Base-by-base conservation (phyloP, 2,797 vertebrate genomes). In the Mareca penelope region DNA sequence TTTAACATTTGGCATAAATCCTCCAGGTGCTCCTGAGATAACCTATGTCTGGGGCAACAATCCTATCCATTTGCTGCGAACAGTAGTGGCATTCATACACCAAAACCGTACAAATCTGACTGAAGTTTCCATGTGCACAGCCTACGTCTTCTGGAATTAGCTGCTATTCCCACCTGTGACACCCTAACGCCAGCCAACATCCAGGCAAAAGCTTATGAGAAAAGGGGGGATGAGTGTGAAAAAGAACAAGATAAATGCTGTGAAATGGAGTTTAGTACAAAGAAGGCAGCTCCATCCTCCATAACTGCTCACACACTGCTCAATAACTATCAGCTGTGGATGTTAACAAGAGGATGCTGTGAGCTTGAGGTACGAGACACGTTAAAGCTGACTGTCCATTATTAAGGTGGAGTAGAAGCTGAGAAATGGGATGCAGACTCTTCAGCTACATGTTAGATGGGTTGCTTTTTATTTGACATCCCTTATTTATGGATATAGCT, bases 81-180 rank as follows among this genome's bases (percentile, higher is more conserved):
- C 0, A 0, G 0, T 15, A 37, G 33, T 29, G 35, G 22, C 56
- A 63, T 59, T 19, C 5, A 2, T 12, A 57, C 31, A 44, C 7
- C 29, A 61, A 44, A 84, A 86, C 92, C 72, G 37, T 28, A 46
- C 7, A 19, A 2, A 4, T 53, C 10, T 63, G 29, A 52, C 26
- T 55, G 28, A 61, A 68, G 29, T 64, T 73, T 80, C 52, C 31
- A 60, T 48, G 64, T 21, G 31, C n/a, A 33, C 9, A 75, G 37
- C 12, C 24, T 7, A 4, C 29, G 70, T 33, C 33, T 48, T 35
- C 17, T 75, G 7, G 39, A 63, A 42, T 42, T 63, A 26, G 6
- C 23, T 75, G 9, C 28, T 67, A n/a, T n/a, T 90, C 28, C 23
- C 1, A 1, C 52, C 52, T 37, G 3, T 77, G 42, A 28, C 19